phyloP scores from a whole-genome alignment of 2,113 vertebrate genomes.

The Cervus canadensis region DNA sequence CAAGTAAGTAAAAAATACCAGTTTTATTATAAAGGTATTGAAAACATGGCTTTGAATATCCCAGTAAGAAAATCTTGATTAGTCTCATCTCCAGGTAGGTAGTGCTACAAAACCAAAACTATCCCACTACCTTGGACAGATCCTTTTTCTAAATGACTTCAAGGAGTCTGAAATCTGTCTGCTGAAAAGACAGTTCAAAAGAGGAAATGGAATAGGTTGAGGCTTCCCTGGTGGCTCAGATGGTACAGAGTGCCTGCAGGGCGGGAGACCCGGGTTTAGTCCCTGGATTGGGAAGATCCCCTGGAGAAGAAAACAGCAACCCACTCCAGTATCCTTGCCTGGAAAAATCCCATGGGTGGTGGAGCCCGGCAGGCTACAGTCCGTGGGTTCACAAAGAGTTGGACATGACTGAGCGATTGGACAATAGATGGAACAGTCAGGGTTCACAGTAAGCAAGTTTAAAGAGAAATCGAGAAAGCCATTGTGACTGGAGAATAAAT shows the following conservation, averaged over 20 bases:
- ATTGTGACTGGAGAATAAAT: background rate
- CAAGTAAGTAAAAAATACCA: background rate
- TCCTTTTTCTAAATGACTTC: background rate
- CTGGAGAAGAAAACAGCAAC: background rate
- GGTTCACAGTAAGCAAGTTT: background rate
- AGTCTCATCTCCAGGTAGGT: background rate
- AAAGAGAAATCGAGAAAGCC: background rate
- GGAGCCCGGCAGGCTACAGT: background rate
- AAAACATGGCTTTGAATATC: background rate
- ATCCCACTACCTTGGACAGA: background rate
- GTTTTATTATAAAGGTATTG: background rate
- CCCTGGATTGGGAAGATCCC: background rate
- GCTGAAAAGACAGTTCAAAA: background rate
- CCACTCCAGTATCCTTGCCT: background rate
- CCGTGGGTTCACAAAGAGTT: background rate
- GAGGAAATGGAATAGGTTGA: background rate
- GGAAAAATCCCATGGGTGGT: background rate
- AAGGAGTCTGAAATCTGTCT: background rate
- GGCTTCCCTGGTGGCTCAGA: background rate
- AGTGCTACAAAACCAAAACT: background rate
- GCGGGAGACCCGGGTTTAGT: background rate
- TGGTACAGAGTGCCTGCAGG: background rate
- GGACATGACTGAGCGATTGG: accelerated
- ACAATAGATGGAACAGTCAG: background rate
- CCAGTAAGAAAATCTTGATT: background rate